Evolutionary conservation across 1,140 invertebrate genomes (phyloP).

Genomic region (Nautilus pompilius): DNA sequence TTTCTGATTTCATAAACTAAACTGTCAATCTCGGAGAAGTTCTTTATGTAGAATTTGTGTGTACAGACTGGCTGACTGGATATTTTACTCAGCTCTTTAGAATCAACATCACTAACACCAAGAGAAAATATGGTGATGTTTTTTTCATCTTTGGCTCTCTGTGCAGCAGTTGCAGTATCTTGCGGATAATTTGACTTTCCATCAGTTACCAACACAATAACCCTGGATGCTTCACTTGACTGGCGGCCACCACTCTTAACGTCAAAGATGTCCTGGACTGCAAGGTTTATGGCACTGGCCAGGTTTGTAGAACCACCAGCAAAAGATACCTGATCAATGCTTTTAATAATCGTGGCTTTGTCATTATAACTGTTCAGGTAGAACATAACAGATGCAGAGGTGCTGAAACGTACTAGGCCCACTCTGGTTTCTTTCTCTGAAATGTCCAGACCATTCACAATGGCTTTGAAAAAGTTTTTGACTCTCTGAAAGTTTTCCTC

Average conservation of each 20-base stretch:
- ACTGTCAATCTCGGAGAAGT: no score
- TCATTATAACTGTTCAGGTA: neutral
- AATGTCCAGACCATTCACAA: conserved; percentile 7
- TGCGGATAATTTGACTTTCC: neutral
- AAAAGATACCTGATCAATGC: neutral
- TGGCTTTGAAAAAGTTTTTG: neutral
- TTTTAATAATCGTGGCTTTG: neutral
- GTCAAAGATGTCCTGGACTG: neutral
- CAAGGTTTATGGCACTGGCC: neutral
- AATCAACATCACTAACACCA: no score
- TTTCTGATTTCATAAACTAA: no score
- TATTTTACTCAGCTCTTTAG: no score
- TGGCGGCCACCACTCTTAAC: no score
- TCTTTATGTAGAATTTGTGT: no score
- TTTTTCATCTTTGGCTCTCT: neutral
- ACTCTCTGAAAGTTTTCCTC: neutral
- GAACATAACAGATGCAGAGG: conserved; percentile 2
- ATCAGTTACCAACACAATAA: neutral
- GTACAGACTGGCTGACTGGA: no score
- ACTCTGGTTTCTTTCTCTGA: neutral
- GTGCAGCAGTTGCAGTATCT: neutral
- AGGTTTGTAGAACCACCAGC: neutral
- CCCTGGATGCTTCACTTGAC: neutral
- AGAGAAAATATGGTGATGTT: no score
- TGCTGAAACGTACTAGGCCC: conserved; percentile 7